Evolutionary conservation across 2,797 vertebrate species (phyloP), one percentile per base, ranked within the genome.

Genomic region (Parambassis ranga): DNA sequence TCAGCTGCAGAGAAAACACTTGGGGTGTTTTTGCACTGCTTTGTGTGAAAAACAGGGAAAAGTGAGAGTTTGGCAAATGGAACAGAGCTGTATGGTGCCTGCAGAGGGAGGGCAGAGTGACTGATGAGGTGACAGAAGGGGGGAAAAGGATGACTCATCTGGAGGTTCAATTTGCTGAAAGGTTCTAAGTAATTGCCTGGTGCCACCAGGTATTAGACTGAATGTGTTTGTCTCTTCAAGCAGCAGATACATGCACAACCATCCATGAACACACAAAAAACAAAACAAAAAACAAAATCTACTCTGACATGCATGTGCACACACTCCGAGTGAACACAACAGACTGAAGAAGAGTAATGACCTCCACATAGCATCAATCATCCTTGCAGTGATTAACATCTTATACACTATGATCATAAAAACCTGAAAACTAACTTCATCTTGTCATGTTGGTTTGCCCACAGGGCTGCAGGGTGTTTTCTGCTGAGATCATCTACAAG

Each of bases 61-160:
- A 75, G 55, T 48, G 75, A 71, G 73, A 79, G 76, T 83, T 61
- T 71, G 72, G 70, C 9, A 85, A 82, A 82, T 71, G 59, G 53
- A 43, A 49, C 55, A 23, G 62, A 65, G 50, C 67, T 50, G 65
- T 69, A 38, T 6, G 36, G 19, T 14, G 66, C 47, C 65, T 49
- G 48, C 28, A 28, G 60, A 51, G 33, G 53, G 74, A 59, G 49
- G 51, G 28, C 46, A 20, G 46, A 47, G 64, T 86, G 87, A 90
- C 80, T 84, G 89, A 90, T 88, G 83, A 84, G 72, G 71, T 66
- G 84, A 82, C 71, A 65, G n/a, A n/a, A 37, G 23, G 59, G 51
- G 50, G 61, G 41, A 46, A 30, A 44, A 35, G 63, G 44, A 65
- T 73, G 74, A 73, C 71, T 77, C 71, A 86, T 73, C 61, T 65